These are phyloP conservation scores for Umimayanthus chanpuru DNA, from an alignment of 92 coral and sea anemone species.

Conservation along the genomic window DNA sequence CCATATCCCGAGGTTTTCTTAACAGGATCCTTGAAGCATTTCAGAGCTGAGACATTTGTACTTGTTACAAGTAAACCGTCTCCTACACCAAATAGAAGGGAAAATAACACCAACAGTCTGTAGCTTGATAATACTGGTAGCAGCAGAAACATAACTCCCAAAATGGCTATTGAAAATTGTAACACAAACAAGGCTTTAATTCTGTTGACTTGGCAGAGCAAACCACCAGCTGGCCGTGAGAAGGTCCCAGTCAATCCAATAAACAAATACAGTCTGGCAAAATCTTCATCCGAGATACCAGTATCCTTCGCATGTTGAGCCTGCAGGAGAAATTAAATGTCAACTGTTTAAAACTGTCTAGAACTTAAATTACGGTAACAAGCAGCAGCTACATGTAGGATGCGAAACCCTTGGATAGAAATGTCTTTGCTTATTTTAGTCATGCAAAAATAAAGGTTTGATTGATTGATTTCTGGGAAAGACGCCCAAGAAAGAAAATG, in stretches of 20 bases:
- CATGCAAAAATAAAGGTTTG: too few relatives aligned
- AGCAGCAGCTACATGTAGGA: too few relatives aligned
- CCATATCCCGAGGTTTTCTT: conserved; percentile 24
- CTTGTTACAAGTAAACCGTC: conserved; percentile 30
- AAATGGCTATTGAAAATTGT: neutral
- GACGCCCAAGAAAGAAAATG: too few relatives aligned
- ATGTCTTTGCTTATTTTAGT: too few relatives aligned
- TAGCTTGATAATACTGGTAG: conserved; percentile 11
- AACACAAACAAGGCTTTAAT: conserved; percentile 26
- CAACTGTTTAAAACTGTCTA: neutral
- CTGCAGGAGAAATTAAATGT: neutral
- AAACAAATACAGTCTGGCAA: conserved; percentile 15
- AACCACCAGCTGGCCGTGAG: conserved; percentile 29
- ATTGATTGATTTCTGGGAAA: too few relatives aligned
- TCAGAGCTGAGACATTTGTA: neutral
- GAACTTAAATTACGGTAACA: neutral
- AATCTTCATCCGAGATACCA: conserved; percentile 1
- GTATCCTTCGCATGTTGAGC: conserved; percentile 33
- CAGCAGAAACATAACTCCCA: conserved; percentile 8
- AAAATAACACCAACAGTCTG: conserved; percentile 10
- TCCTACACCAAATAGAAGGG: conserved; percentile 9
- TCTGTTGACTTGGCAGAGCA: conserved; percentile 26
- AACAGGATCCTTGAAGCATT: conserved; percentile 11
- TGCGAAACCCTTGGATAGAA: too few relatives aligned
- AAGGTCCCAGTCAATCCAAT: neutral